Evolutionary conservation across 1,140 invertebrate species (phyloP), one percentile per base, ranked within the genome.

Genomic region (Ganaspis sp.): DNA sequence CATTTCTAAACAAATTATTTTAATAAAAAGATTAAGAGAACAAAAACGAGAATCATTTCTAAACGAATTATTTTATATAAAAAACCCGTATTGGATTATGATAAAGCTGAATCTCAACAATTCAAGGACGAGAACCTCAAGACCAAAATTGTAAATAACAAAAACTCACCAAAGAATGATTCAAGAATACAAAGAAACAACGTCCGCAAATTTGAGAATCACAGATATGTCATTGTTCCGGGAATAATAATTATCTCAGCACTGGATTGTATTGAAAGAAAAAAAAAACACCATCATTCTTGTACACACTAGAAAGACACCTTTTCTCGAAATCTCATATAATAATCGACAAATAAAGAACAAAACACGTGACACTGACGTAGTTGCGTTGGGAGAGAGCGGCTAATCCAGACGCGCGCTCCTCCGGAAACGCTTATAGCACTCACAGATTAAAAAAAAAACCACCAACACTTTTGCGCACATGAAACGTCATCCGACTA

Each of bases 331-430:
- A 70, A 37, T 38, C 2, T 17, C 38, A 12, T 23, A 42, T n/a
- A 26, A 70, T 23, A 40, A 38, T 37, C 6, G 21, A 45, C 21
- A 1, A 5, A 42, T 40, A 21, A 70, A 42, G 29, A 26, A 40
- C 6, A 26, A 45, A 26, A 45, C 70, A 71, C 70, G 69, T 70
- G 38, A 42, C 69, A 70, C 34, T 42, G 69, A 19, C 34, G 69
- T 23, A 70, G 42, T 73, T 70, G 69, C 72, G 81, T 77, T 76
- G 72, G 73, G 82, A 81, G 79, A 76, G 78, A 83, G 87, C 85
- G 85, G 87, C 87, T 88, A 88, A 88, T 88, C 87, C 87, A 85
- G 84, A 81, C 83, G 87, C 86, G 83, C 85, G 81, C 87, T 84
- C 85, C 83, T 76, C 72, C 81, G 64, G 45, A 75, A 81, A 74